Evolutionary conservation across 2,888 invertebrate species (phyloP).

Genomic region (Scrobipalpa costella): DNA sequence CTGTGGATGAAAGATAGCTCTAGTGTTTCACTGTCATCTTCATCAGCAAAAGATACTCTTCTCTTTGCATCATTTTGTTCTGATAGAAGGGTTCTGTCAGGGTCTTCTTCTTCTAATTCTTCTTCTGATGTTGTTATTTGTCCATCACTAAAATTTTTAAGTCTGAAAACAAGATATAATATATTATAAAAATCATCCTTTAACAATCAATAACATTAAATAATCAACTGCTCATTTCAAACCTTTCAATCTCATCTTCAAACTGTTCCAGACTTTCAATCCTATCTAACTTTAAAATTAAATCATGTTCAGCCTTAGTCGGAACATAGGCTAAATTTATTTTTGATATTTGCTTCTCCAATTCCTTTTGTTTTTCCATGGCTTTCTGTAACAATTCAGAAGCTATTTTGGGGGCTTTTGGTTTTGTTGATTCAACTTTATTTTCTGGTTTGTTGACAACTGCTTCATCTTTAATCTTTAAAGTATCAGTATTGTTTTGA

Average conservation of each 20-base stretch:
- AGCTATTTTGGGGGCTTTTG: background rate
- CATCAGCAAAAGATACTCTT: conserved; percentile 67
- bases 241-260: conserved; percentile 82
- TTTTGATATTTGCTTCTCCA: conserved; percentile 57
- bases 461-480: background rate
- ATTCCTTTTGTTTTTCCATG: conserved; percentile 60
- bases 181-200: background rate
- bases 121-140: conserved; percentile 46
- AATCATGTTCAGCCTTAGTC: conserved; percentile 61
- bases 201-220: too few species aligned
- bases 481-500: background rate
- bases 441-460: conserved; percentile 23
- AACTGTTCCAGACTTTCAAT: conserved; percentile 76
- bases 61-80: conserved; percentile 43
- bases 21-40: conserved; percentile 62
- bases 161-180: conserved; percentile 44
- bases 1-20: conserved; percentile 66
- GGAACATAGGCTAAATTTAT: conserved; percentile 50
- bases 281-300: conserved; percentile 76
- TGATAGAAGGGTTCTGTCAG: conserved; percentile 31
- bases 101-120: conserved; percentile 30
- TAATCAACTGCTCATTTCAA: conserved; percentile 29
- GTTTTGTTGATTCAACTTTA: conserved; percentile 3
- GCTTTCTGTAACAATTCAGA: conserved; percentile 58
- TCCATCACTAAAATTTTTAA: conserved; percentile 56